Evolutionary conservation across 1,140 invertebrate species (phyloP), one percentile per base, ranked within the genome.

Genomic region (Capitella teleta): DNA sequence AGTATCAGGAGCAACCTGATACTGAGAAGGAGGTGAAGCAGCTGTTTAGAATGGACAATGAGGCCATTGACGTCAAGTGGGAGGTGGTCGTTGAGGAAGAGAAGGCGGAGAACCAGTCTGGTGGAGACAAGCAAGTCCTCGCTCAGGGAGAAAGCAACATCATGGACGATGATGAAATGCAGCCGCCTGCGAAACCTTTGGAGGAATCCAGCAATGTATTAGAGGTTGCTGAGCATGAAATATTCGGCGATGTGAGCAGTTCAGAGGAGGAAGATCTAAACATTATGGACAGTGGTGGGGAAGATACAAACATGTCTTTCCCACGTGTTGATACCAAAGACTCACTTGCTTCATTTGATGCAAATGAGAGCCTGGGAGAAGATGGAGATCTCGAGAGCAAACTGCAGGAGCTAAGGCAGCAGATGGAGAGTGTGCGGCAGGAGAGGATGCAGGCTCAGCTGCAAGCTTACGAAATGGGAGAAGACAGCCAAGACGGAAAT

Each of bases 1-100:
- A 77, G 72, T 92, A 89, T 73, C 67, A 92, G 1, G 94, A 98
- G 73, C 88, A 90, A 40, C 91, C 91, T 1, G 93, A 97, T 75
- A 93, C 97, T 58, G 94, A 98, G 67, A 97, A 96, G 70, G 93
- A 97, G 77, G 79, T 82, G 14, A 94, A 95, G 68, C 74, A 90
- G 48, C 72, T 98, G 18, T 77, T 98, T 12, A 77, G 89, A 58
- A 82, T 82, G n/a, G 92, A 95, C 67, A 88, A 89, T 66, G 89
- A 94, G 66, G 89, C 91, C 8, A 82, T 86, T 2, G 81, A 80
- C 61, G 85, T 95, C 1, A 85, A 84, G 48, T 96, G 86, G 82
- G 91, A 97, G 69, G 82, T 96, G 0, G 83, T 95, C 28, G 86
- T 84, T 57, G 89, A 94, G 66, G 88, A 94, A 30, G 63, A 70